phyloP scores from a whole-genome alignment of 2,113 vertebrate species.

The Anarhynchus alexandrinus region DNA sequence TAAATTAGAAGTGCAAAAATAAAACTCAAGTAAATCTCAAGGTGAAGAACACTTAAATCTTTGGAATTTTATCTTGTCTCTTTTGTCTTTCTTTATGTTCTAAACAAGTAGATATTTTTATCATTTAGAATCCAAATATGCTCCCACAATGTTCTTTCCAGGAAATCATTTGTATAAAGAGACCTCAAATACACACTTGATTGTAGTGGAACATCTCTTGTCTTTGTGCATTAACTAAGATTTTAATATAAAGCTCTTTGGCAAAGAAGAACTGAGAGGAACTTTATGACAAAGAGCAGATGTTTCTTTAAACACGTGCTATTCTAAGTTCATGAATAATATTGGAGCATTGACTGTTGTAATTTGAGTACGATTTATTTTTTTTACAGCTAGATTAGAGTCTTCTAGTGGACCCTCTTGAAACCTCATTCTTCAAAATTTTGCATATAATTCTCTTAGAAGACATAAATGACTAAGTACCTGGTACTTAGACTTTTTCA shows the following conservation, averaged over 20 bases:
- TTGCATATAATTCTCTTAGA: neutral
- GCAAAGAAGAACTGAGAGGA: neutral
- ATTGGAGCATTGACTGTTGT: neutral
- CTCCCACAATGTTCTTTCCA: conserved; percentile 12
- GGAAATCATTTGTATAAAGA: neutral
- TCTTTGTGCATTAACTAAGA: neutral
- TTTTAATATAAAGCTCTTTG: neutral
- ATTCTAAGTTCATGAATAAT: neutral
- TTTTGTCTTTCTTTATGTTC: conserved; percentile 40
- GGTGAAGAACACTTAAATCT: conserved; percentile 59
- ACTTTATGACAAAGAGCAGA: neutral
- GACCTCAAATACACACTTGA: neutral
- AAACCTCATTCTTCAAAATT: neutral
- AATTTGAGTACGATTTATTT: neutral
- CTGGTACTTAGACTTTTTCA: neutral
- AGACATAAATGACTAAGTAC: neutral
- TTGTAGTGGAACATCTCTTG: neutral
- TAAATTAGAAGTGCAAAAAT: conserved; percentile 59
- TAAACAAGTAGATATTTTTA: conserved; percentile 47
- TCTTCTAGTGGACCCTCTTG: neutral
- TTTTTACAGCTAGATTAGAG: neutral
- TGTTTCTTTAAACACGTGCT: neutral
- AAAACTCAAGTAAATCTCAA: conserved; percentile 68
- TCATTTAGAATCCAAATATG: conserved; percentile 1
- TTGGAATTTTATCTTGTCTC: neutral